Evolutionary conservation across 1,140 invertebrate species (phyloP).

Genomic region (Drosophila azteca): DNA sequence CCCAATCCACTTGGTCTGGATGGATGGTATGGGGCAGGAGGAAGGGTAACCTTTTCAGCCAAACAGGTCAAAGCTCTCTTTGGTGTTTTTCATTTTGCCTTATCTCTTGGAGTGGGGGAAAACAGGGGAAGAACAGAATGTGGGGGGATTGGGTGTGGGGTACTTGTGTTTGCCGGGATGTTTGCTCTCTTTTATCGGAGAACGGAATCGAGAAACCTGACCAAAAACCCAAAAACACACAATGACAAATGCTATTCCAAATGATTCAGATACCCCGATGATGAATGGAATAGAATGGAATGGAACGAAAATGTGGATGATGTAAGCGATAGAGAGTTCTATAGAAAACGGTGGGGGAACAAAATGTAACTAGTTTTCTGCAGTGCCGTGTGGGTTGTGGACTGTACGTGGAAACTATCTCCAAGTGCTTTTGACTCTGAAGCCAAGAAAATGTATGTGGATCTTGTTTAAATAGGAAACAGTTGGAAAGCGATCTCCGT

Average conservation of each 20-base stretch:
- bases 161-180: slow-evolving; percentile 57
- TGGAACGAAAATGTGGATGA: too few species aligned
- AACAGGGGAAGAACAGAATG: slow-evolving; percentile 15
- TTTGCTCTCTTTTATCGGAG: slow-evolving; percentile 40
- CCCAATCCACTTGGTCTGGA: slow-evolving; percentile 14
- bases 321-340: too few species aligned
- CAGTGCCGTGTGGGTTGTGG: too few species aligned
- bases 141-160: not conserved
- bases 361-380: too few species aligned
- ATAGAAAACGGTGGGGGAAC: too few species aligned
- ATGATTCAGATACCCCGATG: not conserved
- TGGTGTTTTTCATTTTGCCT: slow-evolving; percentile 7
- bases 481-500: too few species aligned
- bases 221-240: slow-evolving; percentile 26
- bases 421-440: too few species aligned
- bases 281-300: too few species aligned
- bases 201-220: slow-evolving; percentile 43
- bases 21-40: not conserved
- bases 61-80: slow-evolving; percentile 33
- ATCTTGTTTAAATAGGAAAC: too few species aligned
- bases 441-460: too few species aligned
- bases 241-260: slow-evolving; percentile 17
- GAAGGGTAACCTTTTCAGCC: not conserved
- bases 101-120: slow-evolving; percentile 32
- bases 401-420: too few species aligned